phyloP scores from a whole-genome alignment of 1,140 invertebrate genomes.

The Scaptomyza pallida region DNA sequence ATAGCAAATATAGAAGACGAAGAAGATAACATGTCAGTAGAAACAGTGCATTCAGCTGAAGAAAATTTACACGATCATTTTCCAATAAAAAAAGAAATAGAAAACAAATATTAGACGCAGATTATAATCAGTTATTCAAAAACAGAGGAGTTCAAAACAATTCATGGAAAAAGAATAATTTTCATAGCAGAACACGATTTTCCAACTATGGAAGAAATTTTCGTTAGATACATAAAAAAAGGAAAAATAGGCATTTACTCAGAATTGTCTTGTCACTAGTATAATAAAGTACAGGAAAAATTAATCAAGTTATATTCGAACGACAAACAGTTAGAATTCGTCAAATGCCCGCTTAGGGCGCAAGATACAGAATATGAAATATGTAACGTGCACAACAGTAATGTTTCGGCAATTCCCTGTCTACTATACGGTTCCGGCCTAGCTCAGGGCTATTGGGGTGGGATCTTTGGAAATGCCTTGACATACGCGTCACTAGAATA shows the following conservation, averaged over 20 bases:
- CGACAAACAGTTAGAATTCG: slow-evolving; percentile 37
- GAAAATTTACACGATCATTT: slow-evolving; percentile 39
- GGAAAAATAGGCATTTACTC: slow-evolving; percentile 42
- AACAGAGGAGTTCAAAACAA: slow-evolving; percentile 18
- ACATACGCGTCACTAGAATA: too few species aligned
- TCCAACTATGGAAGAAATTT: too few species aligned
- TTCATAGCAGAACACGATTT: too few species aligned
- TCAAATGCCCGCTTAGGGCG: slow-evolving; percentile 29
- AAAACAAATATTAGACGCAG: slow-evolving; percentile 42
- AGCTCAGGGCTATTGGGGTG: too few species aligned
- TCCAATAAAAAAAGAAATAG: slow-evolving; percentile 35
- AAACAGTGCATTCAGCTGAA: slow-evolving; percentile 43
- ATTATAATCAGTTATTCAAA: slow-evolving; percentile 17
- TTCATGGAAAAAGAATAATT: not conserved
- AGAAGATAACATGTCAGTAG: slow-evolving; percentile 19
- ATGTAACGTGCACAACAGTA: too few species aligned
- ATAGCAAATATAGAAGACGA: slow-evolving; percentile 25
- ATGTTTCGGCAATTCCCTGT: too few species aligned
- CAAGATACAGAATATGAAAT: slow-evolving; percentile 35
- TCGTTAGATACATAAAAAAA: too few species aligned
- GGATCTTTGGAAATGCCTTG: too few species aligned
- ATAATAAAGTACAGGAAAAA: slow-evolving; percentile 37
- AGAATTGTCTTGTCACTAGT: slow-evolving; percentile 18
- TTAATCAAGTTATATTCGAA: slow-evolving; percentile 39
- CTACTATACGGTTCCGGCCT: too few species aligned